Base-by-base conservation (phyloP, 1,140 invertebrate species). In the Amphibalanus amphitrite region DNA sequence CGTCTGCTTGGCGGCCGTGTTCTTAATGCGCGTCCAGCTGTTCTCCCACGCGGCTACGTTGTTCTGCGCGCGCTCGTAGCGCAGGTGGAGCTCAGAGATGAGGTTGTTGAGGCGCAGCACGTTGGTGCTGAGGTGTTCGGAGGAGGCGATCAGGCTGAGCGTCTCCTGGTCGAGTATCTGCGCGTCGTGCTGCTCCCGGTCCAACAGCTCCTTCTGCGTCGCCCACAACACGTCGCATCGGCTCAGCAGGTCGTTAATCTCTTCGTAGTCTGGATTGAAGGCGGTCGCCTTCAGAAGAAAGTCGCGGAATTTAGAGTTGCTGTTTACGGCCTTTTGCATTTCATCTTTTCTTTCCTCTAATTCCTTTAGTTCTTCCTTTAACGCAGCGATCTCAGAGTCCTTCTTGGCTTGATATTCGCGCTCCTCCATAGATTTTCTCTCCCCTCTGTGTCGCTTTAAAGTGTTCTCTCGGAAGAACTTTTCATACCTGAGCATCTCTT, bases 1-100 rank as follows among this genome's bases (percentile, higher is more conserved):
- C 0, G 76, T 76, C 38, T 75, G 67, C 28, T 72, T 72, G n/a
- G 76, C 76, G 13, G 76, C 75, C 23, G 76, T 76, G 15, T 72
- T 73, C 70, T 76, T 76, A 25, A 76, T 75, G 69, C 73, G 70
- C 3, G 74, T 28, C 23, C 75, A 69, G 28, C 69, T 72, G 23
- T 73, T 72, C 69, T 76, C 75, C 0, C 74, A 70, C 33, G 69
- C 26, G 4, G 73, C 4, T 8, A 72, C 71, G 40, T 75, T 38
- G 25, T 71, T 71, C 15, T 72, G 38, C 1, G 73, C 23, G 0
- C 40, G 47, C 23, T 73, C 73, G 29, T 71, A 69, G 23, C 67
- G 71, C 20, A 65, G 64, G 71, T 73, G 72, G 17, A 75, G 69
- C 67, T 76, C 75, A 25, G 70, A 72, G n/a, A 76, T 69, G n/a